A percentile compares a stretch with the other conserved stretches of the same genome.
phyloP scores from a whole-genome alignment of 2,797 vertebrate species.

The Psittacula echo region DNA sequence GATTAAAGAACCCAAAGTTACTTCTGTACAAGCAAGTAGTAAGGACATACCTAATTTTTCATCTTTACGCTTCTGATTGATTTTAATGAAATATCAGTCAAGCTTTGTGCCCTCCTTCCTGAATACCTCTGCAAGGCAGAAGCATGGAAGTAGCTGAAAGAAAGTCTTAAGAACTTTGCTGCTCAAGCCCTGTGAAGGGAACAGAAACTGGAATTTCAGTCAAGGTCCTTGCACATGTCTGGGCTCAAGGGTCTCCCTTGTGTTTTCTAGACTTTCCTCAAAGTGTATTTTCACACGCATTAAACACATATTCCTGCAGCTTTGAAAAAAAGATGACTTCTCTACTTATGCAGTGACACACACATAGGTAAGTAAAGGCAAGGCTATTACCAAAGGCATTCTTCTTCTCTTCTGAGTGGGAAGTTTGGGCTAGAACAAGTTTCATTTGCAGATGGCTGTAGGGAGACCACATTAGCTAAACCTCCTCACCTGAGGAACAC shows the following conservation, averaged over 20 bases:
- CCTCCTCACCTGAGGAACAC: fast-evolving
- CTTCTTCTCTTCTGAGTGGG: neutral
- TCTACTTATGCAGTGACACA: neutral
- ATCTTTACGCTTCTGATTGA: neutral
- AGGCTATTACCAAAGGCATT: neutral
- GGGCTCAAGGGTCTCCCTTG: neutral
- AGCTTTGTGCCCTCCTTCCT: neutral
- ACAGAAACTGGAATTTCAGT: neutral
- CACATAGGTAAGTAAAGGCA: fast-evolving
- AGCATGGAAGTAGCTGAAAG: neutral
- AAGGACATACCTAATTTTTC: neutral
- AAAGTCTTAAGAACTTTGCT: neutral
- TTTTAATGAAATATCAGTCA: neutral
- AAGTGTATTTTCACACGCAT: neutral
- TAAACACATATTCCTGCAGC: neutral
- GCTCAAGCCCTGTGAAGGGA: neutral
- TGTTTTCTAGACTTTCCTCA: neutral
- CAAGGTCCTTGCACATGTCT: neutral
- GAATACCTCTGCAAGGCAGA: neutral
- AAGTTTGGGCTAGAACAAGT: neutral
- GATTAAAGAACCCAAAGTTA: neutral
- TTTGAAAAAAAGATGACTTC: neutral
- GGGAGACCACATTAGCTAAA: fast-evolving
- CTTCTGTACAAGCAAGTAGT: neutral
- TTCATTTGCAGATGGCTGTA: no score